Conservation (phyloP, 2,888 invertebrate species). For the Nemapogon koenigi region DNA sequence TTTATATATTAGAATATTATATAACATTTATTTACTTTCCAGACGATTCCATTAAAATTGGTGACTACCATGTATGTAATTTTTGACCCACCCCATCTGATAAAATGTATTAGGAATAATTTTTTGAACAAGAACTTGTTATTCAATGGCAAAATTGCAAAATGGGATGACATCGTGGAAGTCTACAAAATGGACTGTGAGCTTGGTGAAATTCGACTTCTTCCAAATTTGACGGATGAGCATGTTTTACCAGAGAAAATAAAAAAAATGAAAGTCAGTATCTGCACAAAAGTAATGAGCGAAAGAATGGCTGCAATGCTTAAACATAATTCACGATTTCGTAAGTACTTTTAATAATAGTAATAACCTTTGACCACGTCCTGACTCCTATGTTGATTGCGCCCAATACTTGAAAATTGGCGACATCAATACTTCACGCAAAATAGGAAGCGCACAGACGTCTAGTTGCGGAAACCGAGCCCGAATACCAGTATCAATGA, state of each 20-base stretch:
- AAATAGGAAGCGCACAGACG: too few species aligned
- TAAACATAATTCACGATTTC: conserved; percentile 4
- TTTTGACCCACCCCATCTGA: conserved; percentile 13
- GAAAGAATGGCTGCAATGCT: conserved; percentile 9
- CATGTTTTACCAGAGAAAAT: conserved; percentile 9
- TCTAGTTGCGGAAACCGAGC: too few species aligned
- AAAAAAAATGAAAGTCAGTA: conserved; percentile 10
- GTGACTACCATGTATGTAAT: conserved; percentile 9
- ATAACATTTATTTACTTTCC: too few species aligned
- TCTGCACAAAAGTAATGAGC: conserved; percentile 6
- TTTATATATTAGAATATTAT: too few species aligned
- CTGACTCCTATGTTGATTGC: too few species aligned
- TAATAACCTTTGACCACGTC: too few species aligned
- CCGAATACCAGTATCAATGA: too few species aligned
- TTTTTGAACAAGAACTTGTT: conserved; percentile 11
- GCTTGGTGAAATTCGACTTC: conserved; percentile 1
- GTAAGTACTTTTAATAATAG: too few species aligned
- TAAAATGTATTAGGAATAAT: conserved; percentile 17
- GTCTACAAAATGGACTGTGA: background rate
- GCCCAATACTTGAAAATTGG: too few species aligned
- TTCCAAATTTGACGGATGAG: conserved; percentile 10
- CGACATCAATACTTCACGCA: too few species aligned
- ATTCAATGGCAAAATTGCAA: conserved; percentile 7
- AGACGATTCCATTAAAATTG: too few species aligned
- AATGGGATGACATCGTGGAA: conserved; percentile 1